A percentile compares a stretch with the other conserved stretches of the same genome.
These are phyloP conservation scores for Cydia strobilella DNA, from an alignment of 1,140 invertebrate species.

Conservation along the genomic window DNA sequence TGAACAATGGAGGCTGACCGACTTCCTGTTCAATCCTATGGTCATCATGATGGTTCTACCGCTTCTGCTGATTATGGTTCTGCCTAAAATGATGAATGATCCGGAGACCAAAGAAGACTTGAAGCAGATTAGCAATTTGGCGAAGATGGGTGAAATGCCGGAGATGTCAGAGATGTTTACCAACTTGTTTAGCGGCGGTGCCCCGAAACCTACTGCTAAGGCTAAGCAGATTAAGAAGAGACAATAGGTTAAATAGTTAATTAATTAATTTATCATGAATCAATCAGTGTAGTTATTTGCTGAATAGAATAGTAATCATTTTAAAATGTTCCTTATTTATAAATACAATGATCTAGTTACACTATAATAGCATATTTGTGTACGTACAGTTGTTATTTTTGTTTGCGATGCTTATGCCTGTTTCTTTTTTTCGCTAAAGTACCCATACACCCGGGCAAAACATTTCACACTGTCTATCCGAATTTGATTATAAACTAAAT, in stretches of 20 bases:
- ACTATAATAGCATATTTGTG: too few relatives aligned
- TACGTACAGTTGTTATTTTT: too few relatives aligned
- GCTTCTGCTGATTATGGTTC: conserved; percentile 92
- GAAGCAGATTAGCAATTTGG: conserved; percentile 91
- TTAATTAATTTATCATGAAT: conserved; percentile 26
- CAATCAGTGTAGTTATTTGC: conserved; percentile 5
- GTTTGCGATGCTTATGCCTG: too few relatives aligned
- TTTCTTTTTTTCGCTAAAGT: too few relatives aligned
- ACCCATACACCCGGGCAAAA: too few relatives aligned
- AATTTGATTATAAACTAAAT: too few relatives aligned
- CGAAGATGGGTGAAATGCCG: conserved; percentile 90
- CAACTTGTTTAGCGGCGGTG: conserved; percentile 86
- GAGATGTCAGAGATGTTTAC: conserved; percentile 96
- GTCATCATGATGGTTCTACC: conserved; percentile 98
- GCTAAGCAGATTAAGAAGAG: conserved; percentile 86
- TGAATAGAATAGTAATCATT: conserved; percentile 18
- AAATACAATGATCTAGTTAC: not conserved
- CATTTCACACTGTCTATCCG: too few relatives aligned
- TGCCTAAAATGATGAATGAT: conserved; percentile 98
- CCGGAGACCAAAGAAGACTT: conserved; percentile 97
- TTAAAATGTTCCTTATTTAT: not conserved
- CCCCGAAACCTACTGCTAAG: conserved; percentile 81
- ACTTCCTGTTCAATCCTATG: conserved; percentile 98
- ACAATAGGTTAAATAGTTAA: conserved; percentile 73
- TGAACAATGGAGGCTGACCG: conserved; percentile 96